Evolutionary conservation across 2,797 vertebrate genomes (phyloP).

Genomic region (Clarias fuscus): DNA sequence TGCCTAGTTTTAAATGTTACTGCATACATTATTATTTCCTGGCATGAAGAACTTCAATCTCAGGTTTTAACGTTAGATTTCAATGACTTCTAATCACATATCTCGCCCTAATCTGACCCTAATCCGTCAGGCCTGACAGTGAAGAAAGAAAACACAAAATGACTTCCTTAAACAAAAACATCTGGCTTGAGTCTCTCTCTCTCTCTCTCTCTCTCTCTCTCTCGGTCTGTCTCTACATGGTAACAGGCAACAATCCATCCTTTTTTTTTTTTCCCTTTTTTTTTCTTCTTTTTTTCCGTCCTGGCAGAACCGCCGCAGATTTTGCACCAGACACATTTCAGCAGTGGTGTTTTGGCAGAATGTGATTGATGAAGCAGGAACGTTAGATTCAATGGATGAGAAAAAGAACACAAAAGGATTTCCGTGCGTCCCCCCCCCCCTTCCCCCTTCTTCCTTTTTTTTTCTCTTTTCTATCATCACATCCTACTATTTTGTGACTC

Average conservation of each 20-base stretch:
- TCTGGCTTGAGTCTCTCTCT: not conserved
- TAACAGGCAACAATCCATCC: slow-evolving; percentile 7
- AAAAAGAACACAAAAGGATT: slow-evolving; percentile 1
- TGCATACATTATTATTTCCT: not conserved
- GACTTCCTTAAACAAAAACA: not conserved
- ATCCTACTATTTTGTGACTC: slow-evolving; percentile 6
- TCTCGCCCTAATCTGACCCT: not conserved
- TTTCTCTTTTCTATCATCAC: not conserved
- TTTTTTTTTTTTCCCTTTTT: not conserved
- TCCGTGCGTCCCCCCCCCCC: not conserved
- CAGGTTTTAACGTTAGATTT: not conserved
- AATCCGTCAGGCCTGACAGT: not conserved
- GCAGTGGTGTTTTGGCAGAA: slow-evolving; percentile 2
- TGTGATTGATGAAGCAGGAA: slow-evolving; percentile 1
- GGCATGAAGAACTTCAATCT: not conserved
- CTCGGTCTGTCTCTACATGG: not conserved
- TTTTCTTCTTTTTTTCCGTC: not conserved
- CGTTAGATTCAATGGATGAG: not conserved
- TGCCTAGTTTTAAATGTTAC: not conserved
- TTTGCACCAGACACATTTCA: slow-evolving; percentile 19
- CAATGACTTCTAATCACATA: not conserved
- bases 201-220: not conserved
- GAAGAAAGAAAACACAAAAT: not conserved
- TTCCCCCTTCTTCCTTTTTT: not conserved
- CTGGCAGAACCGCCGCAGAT: not conserved